Evolutionary conservation across 2,797 vertebrate genomes (phyloP), one percentile per base, ranked within the genome.

Genomic region (Platalea minor): DNA sequence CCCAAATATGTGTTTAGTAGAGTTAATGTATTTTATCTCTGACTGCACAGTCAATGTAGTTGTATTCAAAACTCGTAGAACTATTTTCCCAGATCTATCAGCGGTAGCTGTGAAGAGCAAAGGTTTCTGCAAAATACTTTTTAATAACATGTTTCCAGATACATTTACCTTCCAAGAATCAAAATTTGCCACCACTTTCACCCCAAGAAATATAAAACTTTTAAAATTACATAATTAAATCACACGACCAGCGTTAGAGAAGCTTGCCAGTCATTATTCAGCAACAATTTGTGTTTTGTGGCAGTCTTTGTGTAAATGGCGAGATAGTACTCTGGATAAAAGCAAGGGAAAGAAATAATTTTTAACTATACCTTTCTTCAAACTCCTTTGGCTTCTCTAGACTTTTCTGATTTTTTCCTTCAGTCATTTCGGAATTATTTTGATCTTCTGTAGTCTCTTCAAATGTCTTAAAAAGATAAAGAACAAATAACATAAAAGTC

Each of bases 341-440:
- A 60, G 14, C 26, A 79, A 85, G 21, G 18, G 13, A 31, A 48
- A 63, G 35, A 96, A 95, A 78, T 11, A 0, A 81, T 77, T 88
- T 91, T 91, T 84, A 94, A 94, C 10, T 54, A 43, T 95, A 98
- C 98, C 97, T 97, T 97, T 97, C 94, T 95, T 98, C 95, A 77
- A 95, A 95, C 31, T 96, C 92, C 68, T 96, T 95, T 85, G 48
- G 86, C 65, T 96, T 97, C 93, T 97, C 95, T 68, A 54, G 29
- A 78, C 7, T 85, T 93, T 89, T 94, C 91, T 93, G 96, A 43
- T 17, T 95, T 82, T 95, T 95, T 87, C 83, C 95, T 93, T 97
- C 95, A 68, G 14, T 48, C 67, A 87, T 81, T 96, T 96, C 24
- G n/a, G 78, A 87, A 88, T 91, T 77, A 70, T 81, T 96, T 76